Percentiles rank a stretch among this genome's conserved stretches.
These are phyloP conservation scores for Ips nitidus DNA, from an alignment of 1,140 invertebrate species.

Conservation along the genomic window DNA sequence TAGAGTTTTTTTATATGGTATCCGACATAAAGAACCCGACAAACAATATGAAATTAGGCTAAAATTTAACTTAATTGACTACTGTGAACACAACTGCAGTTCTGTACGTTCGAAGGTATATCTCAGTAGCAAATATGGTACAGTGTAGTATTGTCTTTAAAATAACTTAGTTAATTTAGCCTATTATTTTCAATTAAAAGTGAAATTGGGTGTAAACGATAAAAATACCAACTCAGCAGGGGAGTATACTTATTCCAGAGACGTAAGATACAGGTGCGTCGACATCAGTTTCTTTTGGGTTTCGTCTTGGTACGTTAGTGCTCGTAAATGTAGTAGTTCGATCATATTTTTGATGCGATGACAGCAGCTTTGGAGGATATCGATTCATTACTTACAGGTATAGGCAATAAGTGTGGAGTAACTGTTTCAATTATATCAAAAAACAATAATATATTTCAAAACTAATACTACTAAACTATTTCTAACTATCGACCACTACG, in stretches of 20 bases:
- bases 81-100: no score
- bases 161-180: conserved; percentile 9
- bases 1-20: no score
- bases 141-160: background rate
- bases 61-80: no score
- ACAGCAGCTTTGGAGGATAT: background rate
- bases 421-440: background rate
- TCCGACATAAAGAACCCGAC: no score
- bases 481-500: background rate
- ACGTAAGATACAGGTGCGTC: background rate
- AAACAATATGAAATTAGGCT: no score
- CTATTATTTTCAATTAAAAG: conserved; percentile 12
- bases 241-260: background rate
- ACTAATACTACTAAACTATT: background rate
- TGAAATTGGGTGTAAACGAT: background rate
- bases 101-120: no score
- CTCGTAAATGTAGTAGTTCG: background rate
- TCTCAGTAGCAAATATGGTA: no score
- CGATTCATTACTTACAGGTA: background rate
- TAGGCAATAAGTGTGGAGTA: background rate
- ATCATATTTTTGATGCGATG: background rate
- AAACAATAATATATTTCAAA: background rate
- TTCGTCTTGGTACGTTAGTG: background rate
- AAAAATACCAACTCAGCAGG: conserved; percentile 7
- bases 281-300: background rate